Evolutionary conservation across 2,113 vertebrate species (phyloP).

Genomic region (Salvelinus sp.): DNA sequence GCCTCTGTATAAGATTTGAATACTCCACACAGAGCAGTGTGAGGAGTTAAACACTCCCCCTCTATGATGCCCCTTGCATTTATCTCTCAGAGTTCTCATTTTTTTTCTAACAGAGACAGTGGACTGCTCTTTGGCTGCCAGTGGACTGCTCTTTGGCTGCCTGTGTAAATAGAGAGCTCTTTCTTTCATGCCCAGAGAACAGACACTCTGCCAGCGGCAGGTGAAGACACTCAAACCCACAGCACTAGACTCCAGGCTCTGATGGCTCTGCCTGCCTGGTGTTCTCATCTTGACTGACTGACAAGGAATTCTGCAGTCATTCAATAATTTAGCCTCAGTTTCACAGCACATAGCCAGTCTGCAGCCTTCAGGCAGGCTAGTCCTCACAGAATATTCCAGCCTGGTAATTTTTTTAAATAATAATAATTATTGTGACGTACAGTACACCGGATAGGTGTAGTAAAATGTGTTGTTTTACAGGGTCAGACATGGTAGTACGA

Average conservation of each 20-base stretch:
- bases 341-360: slow-evolving; percentile 29
- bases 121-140: slow-evolving; percentile 24
- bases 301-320: slow-evolving; percentile 52
- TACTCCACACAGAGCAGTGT: background rate
- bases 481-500: too few relatives aligned
- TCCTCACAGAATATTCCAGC: slow-evolving; percentile 30
- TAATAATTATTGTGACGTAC: too few relatives aligned
- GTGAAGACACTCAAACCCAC: slow-evolving; percentile 35
- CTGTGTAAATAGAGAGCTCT: slow-evolving; percentile 30
- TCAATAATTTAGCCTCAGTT: slow-evolving; percentile 68
- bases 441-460: too few relatives aligned
- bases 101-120: slow-evolving; percentile 33
- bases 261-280: slow-evolving; percentile 29
- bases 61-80: slow-evolving; percentile 40
- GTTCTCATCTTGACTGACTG: slow-evolving; percentile 44
- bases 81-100: slow-evolving; percentile 18
- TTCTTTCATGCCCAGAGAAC: slow-evolving; percentile 38
- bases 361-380: slow-evolving; percentile 38
- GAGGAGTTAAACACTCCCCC: slow-evolving; percentile 21
- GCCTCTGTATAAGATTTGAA: background rate
- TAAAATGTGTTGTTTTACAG: too few relatives aligned
- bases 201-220: slow-evolving; percentile 43
- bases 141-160: slow-evolving; percentile 21
- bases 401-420: background rate
- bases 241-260: slow-evolving; percentile 12